phyloP scores from a whole-genome alignment of 2,888 invertebrate species.

The Carpatolechia fugitivella region DNA sequence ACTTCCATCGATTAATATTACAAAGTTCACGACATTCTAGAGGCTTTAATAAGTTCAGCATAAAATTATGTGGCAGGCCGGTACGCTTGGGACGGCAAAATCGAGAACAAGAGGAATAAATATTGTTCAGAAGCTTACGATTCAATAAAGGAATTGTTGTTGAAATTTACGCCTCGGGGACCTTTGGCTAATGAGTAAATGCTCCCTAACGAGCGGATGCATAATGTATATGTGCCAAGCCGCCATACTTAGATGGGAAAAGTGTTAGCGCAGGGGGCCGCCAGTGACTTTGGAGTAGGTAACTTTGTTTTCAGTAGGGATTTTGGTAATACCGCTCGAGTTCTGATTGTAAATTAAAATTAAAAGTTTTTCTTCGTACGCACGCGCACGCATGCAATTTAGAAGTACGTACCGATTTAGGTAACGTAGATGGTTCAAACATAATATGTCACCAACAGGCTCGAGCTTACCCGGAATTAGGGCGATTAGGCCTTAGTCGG shows the following conservation, averaged over 20 bases:
- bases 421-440: no score
- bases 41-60: slow-evolving; percentile 47
- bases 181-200: slow-evolving; percentile 34
- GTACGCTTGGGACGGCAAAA: slow-evolving; percentile 24
- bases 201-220: slow-evolving; percentile 19
- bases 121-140: slow-evolving; percentile 44
- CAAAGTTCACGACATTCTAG: slow-evolving; percentile 46
- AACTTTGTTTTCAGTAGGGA: neutral
- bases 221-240: slow-evolving; percentile 19
- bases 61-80: slow-evolving; percentile 47
- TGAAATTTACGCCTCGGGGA: slow-evolving; percentile 37
- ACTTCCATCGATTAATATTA: slow-evolving; percentile 56
- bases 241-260: slow-evolving; percentile 8
- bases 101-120: slow-evolving; percentile 31
- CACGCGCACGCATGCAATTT: neutral
- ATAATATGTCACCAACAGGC: no score
- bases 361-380: neutral
- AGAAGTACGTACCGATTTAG: no score
- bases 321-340: neutral
- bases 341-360: neutral
- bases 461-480: no score
- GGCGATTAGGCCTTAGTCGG: no score
- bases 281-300: neutral
- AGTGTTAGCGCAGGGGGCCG: neutral
- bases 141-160: slow-evolving; percentile 47